These are phyloP conservation scores for Hydrozoanthus tunicans DNA, from an alignment of 64 coral and sea anemone genomes.

Conservation along the genomic window DNA sequence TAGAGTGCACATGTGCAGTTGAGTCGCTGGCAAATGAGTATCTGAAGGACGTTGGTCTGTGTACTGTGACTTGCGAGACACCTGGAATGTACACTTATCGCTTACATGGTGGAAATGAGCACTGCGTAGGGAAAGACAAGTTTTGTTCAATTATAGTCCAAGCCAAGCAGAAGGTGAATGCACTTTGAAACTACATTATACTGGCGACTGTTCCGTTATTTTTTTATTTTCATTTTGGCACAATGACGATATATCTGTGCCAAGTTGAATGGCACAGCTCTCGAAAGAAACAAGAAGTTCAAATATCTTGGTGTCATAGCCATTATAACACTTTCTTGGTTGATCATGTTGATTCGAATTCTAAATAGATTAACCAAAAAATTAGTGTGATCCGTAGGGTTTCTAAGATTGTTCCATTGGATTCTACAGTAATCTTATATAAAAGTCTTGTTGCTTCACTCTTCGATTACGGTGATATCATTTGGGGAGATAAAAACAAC, in stretches of 20 bases:
- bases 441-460: conserved; percentile 10
- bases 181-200: not conserved
- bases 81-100: conserved; percentile 39
- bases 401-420: not conserved
- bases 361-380: no score
- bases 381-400: not conserved
- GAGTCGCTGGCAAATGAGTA: not conserved
- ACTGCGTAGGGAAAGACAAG: not conserved
- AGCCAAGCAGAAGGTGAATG: conserved; percentile 24
- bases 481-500: conserved; percentile 24
- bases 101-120: not conserved
- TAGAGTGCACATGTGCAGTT: conserved; percentile 10
- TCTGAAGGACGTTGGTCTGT: conserved; percentile 19
- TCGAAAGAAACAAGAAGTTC: no score
- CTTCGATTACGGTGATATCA: conserved; percentile 16
- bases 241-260: not conserved
- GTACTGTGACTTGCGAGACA: conserved; percentile 3
- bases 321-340: no score
- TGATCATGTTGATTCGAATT: no score
- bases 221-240: not conserved
- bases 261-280: no score
- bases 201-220: not conserved
- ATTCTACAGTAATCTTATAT: conserved; percentile 2
- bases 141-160: conserved; percentile 47
- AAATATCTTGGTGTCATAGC: no score